A percentile compares a stretch with the other conserved stretches of the same genome.
Conservation (phyloP, 2,797 vertebrate genomes). For the Poliocrania exsul region DNA sequence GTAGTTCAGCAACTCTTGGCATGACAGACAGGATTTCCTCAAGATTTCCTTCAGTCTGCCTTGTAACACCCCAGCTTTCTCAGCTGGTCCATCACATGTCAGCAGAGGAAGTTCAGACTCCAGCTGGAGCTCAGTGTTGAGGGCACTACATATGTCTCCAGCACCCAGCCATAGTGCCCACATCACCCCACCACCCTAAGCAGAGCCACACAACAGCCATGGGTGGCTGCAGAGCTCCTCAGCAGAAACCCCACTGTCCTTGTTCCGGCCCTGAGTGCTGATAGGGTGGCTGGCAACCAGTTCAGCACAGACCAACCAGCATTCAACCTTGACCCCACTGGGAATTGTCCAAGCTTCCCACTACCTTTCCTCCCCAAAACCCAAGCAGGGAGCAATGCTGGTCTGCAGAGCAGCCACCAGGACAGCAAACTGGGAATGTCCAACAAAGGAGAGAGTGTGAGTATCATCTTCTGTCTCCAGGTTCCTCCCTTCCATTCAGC, state of each 20-base stretch:
- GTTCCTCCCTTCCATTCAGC: neutral
- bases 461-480: fast-evolving
- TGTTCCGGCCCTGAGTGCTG: too few relatives aligned
- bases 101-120: neutral
- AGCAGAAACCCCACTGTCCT: neutral
- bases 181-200: neutral
- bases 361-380: neutral
- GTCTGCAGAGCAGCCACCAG: neutral
- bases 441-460: neutral
- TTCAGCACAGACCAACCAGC: neutral
- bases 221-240: neutral
- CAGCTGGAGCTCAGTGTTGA: fast-evolving
- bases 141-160: neutral
- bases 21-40: neutral
- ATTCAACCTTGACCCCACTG: neutral
- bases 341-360: neutral
- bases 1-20: neutral
- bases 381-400: neutral
- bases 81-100: fast-evolving
- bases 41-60: neutral
- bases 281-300: fast-evolving
- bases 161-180: neutral
- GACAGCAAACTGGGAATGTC: neutral
- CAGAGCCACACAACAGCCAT: neutral
- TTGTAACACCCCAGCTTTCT: neutral